These are phyloP conservation scores for Crepidodera aurea DNA, from an alignment of 2,888 invertebrate species.

Conservation along the genomic window DNA sequence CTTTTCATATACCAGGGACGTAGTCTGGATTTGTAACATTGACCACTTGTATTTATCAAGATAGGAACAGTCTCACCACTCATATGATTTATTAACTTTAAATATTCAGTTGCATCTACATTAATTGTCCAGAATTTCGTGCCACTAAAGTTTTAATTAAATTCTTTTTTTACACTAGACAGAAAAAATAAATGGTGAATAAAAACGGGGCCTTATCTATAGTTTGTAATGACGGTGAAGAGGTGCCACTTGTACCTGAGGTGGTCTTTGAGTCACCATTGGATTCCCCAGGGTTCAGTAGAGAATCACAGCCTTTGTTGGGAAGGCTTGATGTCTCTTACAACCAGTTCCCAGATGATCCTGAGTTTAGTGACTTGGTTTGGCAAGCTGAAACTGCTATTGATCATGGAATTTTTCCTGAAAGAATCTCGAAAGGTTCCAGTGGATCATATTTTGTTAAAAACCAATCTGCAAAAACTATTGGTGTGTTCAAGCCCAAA, in stretches of 20 bases:
- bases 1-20: too few relatives aligned
- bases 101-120: constrained; percentile 25
- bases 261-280: constrained; percentile 83
- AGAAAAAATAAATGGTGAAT: constrained; percentile 34
- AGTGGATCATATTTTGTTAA: constrained; percentile 99
- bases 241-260: constrained; percentile 82
- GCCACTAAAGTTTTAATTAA: constrained; percentile 21
- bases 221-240: constrained; percentile 64
- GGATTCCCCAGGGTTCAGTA: constrained; percentile 83
- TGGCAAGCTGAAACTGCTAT: constrained; percentile 93
- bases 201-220: constrained; percentile 53
- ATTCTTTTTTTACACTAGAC: constrained; percentile 33
- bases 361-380: constrained; percentile 86
- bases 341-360: constrained; percentile 93
- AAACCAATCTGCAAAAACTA: constrained; percentile 88
- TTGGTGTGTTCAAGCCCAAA: constrained; percentile 99
- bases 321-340: constrained; percentile 82
- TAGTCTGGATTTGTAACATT: too few relatives aligned
- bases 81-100: constrained; percentile 40
- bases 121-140: constrained; percentile 49
- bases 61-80: constrained; percentile 60
- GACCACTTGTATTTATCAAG: constrained; percentile 56
- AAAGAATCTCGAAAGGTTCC: constrained; percentile 98
- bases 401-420: constrained; percentile 93
- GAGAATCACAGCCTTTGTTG: constrained; percentile 94